Evolutionary conservation across 1,140 invertebrate genomes (phyloP).

Genomic region (Kradibia gibbosae): DNA sequence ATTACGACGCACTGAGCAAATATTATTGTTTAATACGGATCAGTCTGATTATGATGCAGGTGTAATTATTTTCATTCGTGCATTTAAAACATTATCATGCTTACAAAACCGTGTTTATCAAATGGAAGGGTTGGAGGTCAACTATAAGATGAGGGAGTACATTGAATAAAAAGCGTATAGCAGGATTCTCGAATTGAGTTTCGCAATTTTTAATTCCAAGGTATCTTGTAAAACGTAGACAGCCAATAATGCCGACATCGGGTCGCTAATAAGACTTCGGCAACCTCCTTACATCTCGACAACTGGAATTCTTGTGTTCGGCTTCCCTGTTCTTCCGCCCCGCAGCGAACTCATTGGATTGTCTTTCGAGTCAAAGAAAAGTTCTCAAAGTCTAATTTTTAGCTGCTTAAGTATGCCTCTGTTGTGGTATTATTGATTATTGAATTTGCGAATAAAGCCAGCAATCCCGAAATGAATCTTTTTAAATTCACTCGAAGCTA

Average conservation of each 20-base stretch:
- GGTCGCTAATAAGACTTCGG: conserved; percentile 63
- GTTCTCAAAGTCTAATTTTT: background rate
- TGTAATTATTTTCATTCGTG: too few relatives aligned
- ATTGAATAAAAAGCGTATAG: background rate
- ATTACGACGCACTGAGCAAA: too few relatives aligned
- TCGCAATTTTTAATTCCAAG: conserved; percentile 64
- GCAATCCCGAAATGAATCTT: too few relatives aligned
- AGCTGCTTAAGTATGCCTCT: conserved; percentile 13
- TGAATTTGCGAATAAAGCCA: background rate
- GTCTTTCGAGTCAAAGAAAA: conserved; percentile 4
- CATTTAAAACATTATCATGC: too few relatives aligned
- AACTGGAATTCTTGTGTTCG: conserved; percentile 55
- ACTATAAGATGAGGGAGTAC: background rate
- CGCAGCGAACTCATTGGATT: conserved; percentile 4
- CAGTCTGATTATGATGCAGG: too few relatives aligned
- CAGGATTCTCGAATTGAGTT: conserved; percentile 59
- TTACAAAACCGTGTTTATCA: too few relatives aligned
- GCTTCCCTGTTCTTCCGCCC: conserved; percentile 49
- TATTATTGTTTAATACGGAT: too few relatives aligned
- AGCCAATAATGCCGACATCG: conserved; percentile 54
- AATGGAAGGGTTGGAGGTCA: too few relatives aligned
- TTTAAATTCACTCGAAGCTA: too few relatives aligned
- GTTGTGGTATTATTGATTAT: conserved; percentile 24
- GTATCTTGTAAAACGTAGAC: conserved; percentile 24
- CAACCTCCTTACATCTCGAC: conserved; percentile 58